Evolutionary conservation across 64 coral and sea anemone genomes (phyloP), one percentile per base, ranked within the genome.

Genomic region (Actinia equina): DNA sequence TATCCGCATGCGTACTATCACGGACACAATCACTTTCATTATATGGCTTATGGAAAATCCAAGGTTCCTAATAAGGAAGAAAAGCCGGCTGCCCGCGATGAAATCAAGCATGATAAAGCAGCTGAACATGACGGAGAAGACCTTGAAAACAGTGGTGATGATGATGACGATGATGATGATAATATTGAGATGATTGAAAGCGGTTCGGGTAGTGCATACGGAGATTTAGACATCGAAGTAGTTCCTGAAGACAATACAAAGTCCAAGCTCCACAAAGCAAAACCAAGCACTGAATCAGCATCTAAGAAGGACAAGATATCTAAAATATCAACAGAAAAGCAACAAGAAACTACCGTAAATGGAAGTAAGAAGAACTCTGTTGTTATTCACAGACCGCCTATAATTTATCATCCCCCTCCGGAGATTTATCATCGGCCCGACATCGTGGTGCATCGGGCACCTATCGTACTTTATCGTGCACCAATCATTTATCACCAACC

Each of bases 391-490:
- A 89, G 96, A 82, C 96, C 96, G 6, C 93, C 90, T 13, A 99
- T 99, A 53, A 93, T 99, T 12, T 99, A 95, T 84, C 96, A 99
- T 77, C 96, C 96, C 61, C 96, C 96, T 19, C 96, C 96, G 17
- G 96, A 99, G 53, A 88, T 99, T 79, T 99, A 99, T 86, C 96
- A 99, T 90, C 88, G 96, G 6, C 93, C 96, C 22, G 93, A 99
- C 54, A 99, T 99, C 60, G 93, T 99, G 52, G 96, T 99, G 5
- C 96, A 99, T 26, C 88, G 96, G 71, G 89, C 96, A 64, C 96
- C 96, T 42, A 92, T 99, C 78, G 90, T 99, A 23, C 90, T 99
- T 57, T 94, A 95, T 52, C 93, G 96, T 46, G 93, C 93, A 80
- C 96, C 96, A 4, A 99, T 99, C 87, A 80, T 99, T 2, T 99